phyloP scores from a whole-genome alignment of 2,113 vertebrate genomes.

The Scomber japonicus region DNA sequence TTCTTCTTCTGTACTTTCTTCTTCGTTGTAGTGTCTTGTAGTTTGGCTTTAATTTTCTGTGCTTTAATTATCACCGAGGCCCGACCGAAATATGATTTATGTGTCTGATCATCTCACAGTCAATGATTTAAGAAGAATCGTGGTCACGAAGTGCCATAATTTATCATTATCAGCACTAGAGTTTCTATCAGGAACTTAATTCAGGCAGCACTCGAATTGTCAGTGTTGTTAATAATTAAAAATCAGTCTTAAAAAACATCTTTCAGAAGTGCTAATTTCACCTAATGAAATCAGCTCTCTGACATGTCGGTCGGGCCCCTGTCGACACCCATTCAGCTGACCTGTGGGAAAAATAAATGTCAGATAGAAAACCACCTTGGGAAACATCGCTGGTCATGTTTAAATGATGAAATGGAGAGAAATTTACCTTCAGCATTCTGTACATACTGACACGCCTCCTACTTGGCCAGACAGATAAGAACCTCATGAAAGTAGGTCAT shows the following conservation, averaged over 20 bases:
- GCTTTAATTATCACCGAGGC: constrained; percentile 30
- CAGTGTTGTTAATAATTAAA: too few species aligned
- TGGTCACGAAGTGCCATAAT: background rate
- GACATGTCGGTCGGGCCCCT: constrained; percentile 27
- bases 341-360: constrained; percentile 40
- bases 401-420: constrained; percentile 13
- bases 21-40: constrained; percentile 43
- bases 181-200: too few species aligned
- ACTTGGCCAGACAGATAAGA: constrained; percentile 15
- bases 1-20: constrained; percentile 43
- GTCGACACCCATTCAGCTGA: constrained; percentile 56
- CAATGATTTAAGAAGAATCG: constrained; percentile 19
- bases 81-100: constrained; percentile 30
- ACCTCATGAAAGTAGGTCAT: constrained; percentile 27
- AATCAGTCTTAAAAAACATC: too few species aligned
- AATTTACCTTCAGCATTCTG: constrained; percentile 4
- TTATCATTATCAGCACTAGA: background rate
- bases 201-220: too few species aligned
- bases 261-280: background rate
- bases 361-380: constrained; percentile 20
- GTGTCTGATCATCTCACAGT: constrained; percentile 28
- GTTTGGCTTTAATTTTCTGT: constrained; percentile 43
- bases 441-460: background rate
- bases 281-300: constrained; percentile 13
- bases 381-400: constrained; percentile 29